Base-by-base conservation (phyloP, 2,797 vertebrate species). In the Poecilia velifera region DNA sequence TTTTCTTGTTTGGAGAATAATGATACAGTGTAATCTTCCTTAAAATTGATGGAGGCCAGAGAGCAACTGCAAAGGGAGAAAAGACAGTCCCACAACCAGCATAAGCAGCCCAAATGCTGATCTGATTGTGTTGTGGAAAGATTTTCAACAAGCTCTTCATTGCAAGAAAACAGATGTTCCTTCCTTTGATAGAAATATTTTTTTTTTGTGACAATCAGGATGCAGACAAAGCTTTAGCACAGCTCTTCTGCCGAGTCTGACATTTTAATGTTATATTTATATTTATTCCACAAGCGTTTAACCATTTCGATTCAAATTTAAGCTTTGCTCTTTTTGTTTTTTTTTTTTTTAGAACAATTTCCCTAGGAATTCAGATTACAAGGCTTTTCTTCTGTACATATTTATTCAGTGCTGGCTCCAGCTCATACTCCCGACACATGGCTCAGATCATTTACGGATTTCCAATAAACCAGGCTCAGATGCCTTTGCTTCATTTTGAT, bases 401-500 rank as follows among this genome's bases (percentile, higher is more conserved):
- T 62, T 25, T 82, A 84, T 87, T 78, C 57, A 79, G 57, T 18
- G 8, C 73, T 70, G 62, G 70, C 66, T 80, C 49, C 28, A 41
- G 71, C 45, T 71, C 72, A 71, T 43, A 0, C 8, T 51, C 74
- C 78, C 72, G 25, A 86, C 70, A 0, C 45, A 0, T 16, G 9
- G 57, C 55, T 51, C 25, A 68, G 77, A 83, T 83, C 39, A 79
- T 76, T 83, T 76, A 47, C 76, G 80, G 85, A 82, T 79, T 86
- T 86, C 46, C 72, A 86, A 85, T 84, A 81, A 89, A 45, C 68
- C 71, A 4, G 34, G 25, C 74, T 88, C 82, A 86, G 84, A 84
- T 83, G 86, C 46, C 47, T 34, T 76, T 53, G 49, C 85, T 88
- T 89, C n/a, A 74, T 89, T 91, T 82, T 51, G 78, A 90, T 90